Percentiles rank a stretch among this genome's conserved stretches.
phyloP scores from a whole-genome alignment of 2,113 vertebrate species.

The Papio anubis region DNA sequence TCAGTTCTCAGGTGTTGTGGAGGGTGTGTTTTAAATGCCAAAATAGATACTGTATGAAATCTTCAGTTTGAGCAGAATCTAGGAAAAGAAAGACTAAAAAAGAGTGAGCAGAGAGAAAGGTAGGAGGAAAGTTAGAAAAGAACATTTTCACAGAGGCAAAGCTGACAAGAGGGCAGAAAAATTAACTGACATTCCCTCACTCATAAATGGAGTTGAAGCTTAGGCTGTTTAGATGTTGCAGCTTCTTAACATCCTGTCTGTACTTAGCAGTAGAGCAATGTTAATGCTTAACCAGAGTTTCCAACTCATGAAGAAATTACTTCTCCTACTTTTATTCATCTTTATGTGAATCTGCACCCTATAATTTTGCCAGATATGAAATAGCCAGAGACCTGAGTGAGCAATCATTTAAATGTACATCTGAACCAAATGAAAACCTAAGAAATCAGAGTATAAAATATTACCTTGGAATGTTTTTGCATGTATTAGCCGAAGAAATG shows the following conservation, averaged over 20 bases:
- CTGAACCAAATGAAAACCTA: constrained; percentile 51
- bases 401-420: constrained; percentile 61
- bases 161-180: background rate
- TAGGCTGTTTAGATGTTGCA: background rate
- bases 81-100: background rate
- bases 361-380: constrained; percentile 57
- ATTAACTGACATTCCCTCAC: background rate
- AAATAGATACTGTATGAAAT: background rate
- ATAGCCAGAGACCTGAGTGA: constrained; percentile 40
- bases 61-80: background rate
- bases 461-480: constrained; percentile 62
- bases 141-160: background rate
- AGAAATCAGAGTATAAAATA: constrained; percentile 53
- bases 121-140: background rate
- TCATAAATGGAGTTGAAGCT: background rate
- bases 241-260: background rate
- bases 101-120: background rate
- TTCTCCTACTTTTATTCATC: constrained; percentile 45
- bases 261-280: background rate
- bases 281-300: background rate
- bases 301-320: background rate
- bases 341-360: constrained; percentile 31
- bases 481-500: constrained; percentile 32
- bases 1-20: background rate
- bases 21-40: background rate